Conservation (phyloP, 2,113 vertebrate species). For the Thoracochromis brauschi region DNA sequence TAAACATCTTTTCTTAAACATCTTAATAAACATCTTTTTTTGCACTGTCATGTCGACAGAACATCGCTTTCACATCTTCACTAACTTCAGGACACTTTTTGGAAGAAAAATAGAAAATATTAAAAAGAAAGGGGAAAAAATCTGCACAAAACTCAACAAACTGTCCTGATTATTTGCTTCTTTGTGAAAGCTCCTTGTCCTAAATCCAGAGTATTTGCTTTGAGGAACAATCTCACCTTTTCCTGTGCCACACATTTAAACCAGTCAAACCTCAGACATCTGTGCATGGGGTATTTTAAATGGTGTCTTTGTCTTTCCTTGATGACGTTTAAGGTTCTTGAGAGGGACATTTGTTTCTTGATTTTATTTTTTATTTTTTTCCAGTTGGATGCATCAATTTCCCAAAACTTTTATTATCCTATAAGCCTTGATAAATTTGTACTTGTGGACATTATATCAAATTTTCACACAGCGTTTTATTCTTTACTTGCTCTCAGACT, state of each 20-base stretch:
- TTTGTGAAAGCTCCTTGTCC: background rate
- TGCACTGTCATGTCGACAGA: background rate
- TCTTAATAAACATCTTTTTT: background rate
- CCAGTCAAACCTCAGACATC: background rate
- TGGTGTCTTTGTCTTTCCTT: background rate
- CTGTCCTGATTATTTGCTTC: background rate
- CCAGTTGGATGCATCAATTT: background rate
- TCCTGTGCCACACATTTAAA: background rate
- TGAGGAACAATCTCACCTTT: background rate
- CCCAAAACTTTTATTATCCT: background rate
- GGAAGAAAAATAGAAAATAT: background rate
- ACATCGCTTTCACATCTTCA: background rate
- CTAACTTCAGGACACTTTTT: background rate
- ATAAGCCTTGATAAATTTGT: background rate
- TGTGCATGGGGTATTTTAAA: background rate
- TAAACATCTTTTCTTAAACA: background rate
- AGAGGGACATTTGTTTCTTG: background rate
- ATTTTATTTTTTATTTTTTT: fast-evolving
- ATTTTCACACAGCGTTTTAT: background rate
- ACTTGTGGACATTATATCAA: background rate
- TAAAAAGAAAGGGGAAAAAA: background rate
- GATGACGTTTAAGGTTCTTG: background rate
- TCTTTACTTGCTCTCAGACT: background rate
- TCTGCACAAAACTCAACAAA: background rate
- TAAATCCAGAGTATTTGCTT: background rate